Evolutionary conservation across 2,888 invertebrate genomes (phyloP), one percentile per base, ranked within the genome.

Genomic region (Andrena camellia): DNA sequence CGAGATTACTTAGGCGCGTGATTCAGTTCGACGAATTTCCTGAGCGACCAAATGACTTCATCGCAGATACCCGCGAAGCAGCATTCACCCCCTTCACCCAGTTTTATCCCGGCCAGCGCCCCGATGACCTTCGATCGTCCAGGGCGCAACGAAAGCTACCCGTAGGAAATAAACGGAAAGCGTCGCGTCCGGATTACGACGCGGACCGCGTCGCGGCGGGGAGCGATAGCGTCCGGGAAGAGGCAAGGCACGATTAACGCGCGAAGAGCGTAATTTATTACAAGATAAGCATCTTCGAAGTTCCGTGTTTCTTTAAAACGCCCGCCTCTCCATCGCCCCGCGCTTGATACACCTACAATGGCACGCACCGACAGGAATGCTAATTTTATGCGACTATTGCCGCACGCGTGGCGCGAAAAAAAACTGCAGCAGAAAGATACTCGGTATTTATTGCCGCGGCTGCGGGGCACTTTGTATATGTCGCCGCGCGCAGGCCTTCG

Each of bases 271-370:
- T 13, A 59, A 78, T 81, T 72, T 35, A 54, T 81, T 26, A 63
- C 8, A 1, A 29, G 81, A 81, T 79, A 69, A 29, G 29, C n/a
- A 70, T 70, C 70, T 48, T 20, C 54, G 48, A 59, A 69, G 79
- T 69, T 73, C 6, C 69, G 42, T 7, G 54, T 67, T 73, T 50
- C 57, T 64, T 64, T 50, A 26, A 78, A 57, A 29, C 57, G 35
- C 33, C 33, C 60, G 29, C 26, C 26, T 57, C 57, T 5, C 29
- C 10, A 48, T 42, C 31, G 31, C 7, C 29, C 20, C 10, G 7
- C 48, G 20, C 35, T 42, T 35, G 62, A 68, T 31, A 33, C 68
- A 4, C 10, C 52, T 20, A 67, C 70, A 66, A 74, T 74, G 29
- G 5, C 60, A 63, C 52, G 68, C 62, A 31, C 52, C 70, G 54